These are phyloP conservation scores for Scolopax rusticola DNA, from an alignment of 2,797 vertebrate species.

Conservation along the genomic window DNA sequence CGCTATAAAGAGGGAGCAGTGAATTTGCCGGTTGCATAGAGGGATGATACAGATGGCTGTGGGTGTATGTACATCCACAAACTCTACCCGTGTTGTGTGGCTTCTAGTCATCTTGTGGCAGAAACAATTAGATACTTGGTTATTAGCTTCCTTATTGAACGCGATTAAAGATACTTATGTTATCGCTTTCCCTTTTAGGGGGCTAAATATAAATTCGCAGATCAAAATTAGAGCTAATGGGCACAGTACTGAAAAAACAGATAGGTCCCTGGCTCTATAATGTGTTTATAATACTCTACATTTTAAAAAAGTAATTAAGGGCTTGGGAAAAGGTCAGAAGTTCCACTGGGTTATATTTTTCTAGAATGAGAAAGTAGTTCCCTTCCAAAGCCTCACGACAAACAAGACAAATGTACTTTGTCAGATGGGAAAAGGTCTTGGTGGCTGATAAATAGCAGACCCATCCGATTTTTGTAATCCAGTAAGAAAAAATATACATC, in stretches of 20 bases:
- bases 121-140: neutral
- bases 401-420: conserved; percentile 1
- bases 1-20: neutral
- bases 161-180: neutral
- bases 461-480: neutral
- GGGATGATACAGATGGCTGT: neutral
- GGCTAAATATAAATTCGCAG: neutral
- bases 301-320: neutral
- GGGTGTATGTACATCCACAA: neutral
- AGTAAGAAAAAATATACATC: neutral
- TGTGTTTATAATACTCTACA: neutral
- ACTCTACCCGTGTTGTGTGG: neutral
- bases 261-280: neutral
- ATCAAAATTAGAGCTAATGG: neutral
- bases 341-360: neutral
- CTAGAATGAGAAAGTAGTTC: neutral
- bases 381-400: neutral
- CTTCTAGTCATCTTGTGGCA: neutral
- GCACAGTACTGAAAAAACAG: neutral
- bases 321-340: conserved; percentile 10
- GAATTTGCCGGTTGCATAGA: neutral
- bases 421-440: conserved; percentile 15
- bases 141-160: neutral
- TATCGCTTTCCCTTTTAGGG: neutral
- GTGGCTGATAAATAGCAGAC: conserved; percentile 23